Evolutionary conservation across 2,113 vertebrate genomes (phyloP), one percentile per base, ranked within the genome.

Genomic region (Leptobrachium ailaonicum): DNA sequence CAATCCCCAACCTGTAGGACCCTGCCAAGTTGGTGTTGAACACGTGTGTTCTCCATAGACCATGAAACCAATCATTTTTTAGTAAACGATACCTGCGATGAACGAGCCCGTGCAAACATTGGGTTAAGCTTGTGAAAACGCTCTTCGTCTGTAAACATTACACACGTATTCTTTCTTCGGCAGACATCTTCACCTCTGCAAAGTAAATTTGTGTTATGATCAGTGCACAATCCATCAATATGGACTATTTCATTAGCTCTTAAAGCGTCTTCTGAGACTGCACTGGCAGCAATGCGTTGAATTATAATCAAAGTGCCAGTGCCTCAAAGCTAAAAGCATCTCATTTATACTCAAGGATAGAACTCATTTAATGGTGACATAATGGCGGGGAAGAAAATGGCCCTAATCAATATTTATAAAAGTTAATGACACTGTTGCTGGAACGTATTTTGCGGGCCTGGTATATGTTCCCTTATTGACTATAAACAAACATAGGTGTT

Each of bases 161-260:
- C 10, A 60, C 13, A 13, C n/a, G 7, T 11, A 50, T 71, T 71
- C 12, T 45, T 6, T 41, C 63, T 71, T 12, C 50, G 20, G 42
- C 66, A 53, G 54, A 80, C 14, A 41, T 68, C 63, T 73, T 73
- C 42, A 45, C 63, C 20, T 73, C 63, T 80, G 41, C 73, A 53
- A 74, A 73, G 45, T 20, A 73, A 80, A 73, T 73, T 44, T 80
- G 45, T 54, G 60, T 73, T 58, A 80, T 74, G 78, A 80, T 80
- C 71, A 44, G 71, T 14, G 41, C 71, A 60, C 58, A 50, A 80
- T 73, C 78, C 71, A 80, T 80, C 78, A 80, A 73, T 58, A 73
- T 56, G 50, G 78, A 73, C 63, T 67, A 80, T 80, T 80, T 80
- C 71, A 80, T 80, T 80, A 80, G 71, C 71, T 58, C 5, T 44